These are phyloP conservation scores for Eueides isabella DNA, from an alignment of 1,140 invertebrate species.

Conservation along the genomic window DNA sequence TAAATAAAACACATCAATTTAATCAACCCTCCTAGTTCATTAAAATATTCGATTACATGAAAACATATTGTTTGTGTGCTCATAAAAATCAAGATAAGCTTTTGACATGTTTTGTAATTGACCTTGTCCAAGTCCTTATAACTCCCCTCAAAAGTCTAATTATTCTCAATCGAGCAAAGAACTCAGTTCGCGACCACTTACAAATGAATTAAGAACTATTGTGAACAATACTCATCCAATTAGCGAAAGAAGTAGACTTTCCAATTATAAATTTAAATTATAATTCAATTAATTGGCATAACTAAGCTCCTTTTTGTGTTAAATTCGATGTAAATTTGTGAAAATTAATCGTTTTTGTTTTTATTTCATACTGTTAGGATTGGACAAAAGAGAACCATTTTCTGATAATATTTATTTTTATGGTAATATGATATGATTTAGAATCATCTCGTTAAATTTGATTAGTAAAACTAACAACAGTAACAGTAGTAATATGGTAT, in stretches of 20 bases:
- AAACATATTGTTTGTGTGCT: conserved; percentile 7
- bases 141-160: conserved; percentile 37
- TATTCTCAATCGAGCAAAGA: conserved; percentile 38
- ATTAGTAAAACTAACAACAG: no score
- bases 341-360: neutral
- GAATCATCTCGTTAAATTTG: no score
- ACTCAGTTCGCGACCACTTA: conserved; percentile 37
- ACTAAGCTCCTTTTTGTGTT: conserved; percentile 10
- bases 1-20: no score
- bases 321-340: conserved; percentile 3
- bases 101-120: conserved; percentile 27
- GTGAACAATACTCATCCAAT: conserved; percentile 38
- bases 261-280: conserved; percentile 32
- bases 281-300: conserved; percentile 16
- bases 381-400: neutral
- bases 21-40: neutral
- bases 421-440: no score
- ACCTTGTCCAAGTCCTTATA: conserved; percentile 27
- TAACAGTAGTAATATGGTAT: no score
- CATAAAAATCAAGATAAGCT: conserved; percentile 30
- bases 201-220: conserved; percentile 42
- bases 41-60: conserved; percentile 1
- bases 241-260: conserved; percentile 33
- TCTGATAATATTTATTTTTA: neutral
- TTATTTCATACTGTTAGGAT: neutral